These are phyloP conservation scores for Nycticryphes semicollaris DNA, from an alignment of 2,113 vertebrate species.

Conservation along the genomic window DNA sequence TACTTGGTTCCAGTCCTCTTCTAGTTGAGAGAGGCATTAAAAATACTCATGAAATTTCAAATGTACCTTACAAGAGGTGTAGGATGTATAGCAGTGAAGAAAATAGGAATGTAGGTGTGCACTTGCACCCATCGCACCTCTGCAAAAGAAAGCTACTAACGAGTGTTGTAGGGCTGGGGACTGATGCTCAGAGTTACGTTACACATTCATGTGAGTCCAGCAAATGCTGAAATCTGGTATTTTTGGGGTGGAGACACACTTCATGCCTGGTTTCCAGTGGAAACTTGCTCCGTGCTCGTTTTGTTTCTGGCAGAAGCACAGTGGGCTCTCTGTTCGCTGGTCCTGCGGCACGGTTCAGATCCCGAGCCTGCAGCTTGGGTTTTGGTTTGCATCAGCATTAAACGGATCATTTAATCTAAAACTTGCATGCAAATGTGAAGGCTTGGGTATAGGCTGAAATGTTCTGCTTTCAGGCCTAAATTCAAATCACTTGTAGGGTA, in stretches of 20 bases:
- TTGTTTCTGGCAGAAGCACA: background rate
- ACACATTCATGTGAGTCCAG: background rate
- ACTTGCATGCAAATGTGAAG: background rate
- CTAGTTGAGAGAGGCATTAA: background rate
- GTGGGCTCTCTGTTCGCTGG: background rate
- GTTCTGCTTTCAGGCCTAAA: background rate
- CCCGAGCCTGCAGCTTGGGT: background rate
- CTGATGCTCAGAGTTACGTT: background rate
- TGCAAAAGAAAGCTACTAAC: background rate
- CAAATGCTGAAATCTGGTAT: background rate
- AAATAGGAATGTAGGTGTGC: background rate
- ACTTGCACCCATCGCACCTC: rapidly evolving
- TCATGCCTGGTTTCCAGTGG: background rate
- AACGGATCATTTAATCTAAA: background rate
- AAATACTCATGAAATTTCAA: background rate
- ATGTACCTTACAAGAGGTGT: background rate
- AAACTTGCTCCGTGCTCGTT: background rate
- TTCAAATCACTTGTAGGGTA: background rate
- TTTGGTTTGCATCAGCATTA: background rate
- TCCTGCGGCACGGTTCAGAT: rapidly evolving
- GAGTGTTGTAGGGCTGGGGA: rapidly evolving
- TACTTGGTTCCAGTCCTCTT: background rate
- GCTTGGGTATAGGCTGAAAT: background rate
- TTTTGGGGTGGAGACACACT: background rate
- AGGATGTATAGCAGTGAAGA: background rate